Percentiles rank a stretch among this genome's conserved stretches.
These are phyloP conservation scores for Nesogale talazaci DNA, from an alignment of 2,113 vertebrate species.

Conservation along the genomic window DNA sequence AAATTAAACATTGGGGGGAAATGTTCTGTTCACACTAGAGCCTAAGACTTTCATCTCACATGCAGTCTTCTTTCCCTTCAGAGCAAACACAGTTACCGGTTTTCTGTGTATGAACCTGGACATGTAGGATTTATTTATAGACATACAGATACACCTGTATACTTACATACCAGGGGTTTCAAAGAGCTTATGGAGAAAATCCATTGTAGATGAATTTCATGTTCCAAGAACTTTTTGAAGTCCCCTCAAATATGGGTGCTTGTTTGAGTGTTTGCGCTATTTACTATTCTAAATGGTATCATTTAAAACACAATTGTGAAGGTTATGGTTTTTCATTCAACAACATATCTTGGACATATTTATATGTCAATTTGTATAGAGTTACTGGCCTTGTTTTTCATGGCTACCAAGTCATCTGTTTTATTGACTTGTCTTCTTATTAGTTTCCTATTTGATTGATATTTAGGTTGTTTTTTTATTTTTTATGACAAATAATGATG, in stretches of 20 bases:
- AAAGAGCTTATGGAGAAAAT: too few species aligned
- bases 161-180: too few species aligned
- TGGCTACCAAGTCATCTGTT: not conserved
- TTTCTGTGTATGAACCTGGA: not conserved
- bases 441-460: not conserved
- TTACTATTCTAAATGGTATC: slow-evolving; percentile 1
- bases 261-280: not conserved
- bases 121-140: not conserved
- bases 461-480: slow-evolving; percentile 10
- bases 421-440: not conserved
- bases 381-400: not conserved
- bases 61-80: not conserved
- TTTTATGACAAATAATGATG: slow-evolving; percentile 5
- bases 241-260: not conserved
- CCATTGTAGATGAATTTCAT: too few species aligned
- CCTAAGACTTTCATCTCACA: not conserved
- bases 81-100: not conserved
- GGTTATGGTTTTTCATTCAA: not conserved
- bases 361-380: not conserved
- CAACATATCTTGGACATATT: not conserved
- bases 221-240: not conserved
- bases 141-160: not conserved
- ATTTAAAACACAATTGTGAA: not conserved
- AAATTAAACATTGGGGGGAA: not conserved
- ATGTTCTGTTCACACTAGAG: not conserved